Evolutionary conservation across 2,113 vertebrate species (phyloP), one percentile per base, ranked within the genome.

Genomic region (Xiphophorus maculatus): DNA sequence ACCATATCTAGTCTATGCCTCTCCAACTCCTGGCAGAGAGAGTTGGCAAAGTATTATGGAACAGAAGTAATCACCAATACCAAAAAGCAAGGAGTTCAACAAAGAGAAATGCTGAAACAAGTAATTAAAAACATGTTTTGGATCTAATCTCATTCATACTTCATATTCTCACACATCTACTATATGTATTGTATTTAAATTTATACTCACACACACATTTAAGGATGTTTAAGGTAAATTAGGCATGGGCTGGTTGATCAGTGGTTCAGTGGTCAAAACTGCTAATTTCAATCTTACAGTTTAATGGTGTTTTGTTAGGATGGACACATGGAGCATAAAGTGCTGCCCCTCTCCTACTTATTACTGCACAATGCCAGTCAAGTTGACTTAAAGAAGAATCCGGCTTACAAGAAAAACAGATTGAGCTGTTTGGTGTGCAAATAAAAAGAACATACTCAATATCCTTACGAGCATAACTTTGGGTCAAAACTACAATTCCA

Each of bases 1-100:
- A 99, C 98, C 98, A 99, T 99, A 99, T 99, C 98, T 99, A 99
- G 98, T 99, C 98, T 99, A 99, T 99, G 98, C 97, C 97, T 99
- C 98, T 99, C 98, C 98, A 99, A 98, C 98, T 99, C 98, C 98
- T 99, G 97, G 97, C 95, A 98, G 98, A 99, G 96, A 99, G 98
- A 99, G 98, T 98, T 99, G 98, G 98, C 97, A 99, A 96, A 99
- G 95, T 92, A 99, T 99, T 99, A 99, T 97, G 96, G 96, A 96
- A 97, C 96, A 98, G 97, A 90, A 93, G 90, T 92, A 73, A 93
- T 82, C 93, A 88, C 95, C 91, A 96, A 94, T 93, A 92, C 95
- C 94, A 96, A 95, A 76, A 96, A 93, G 96, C 93, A 95, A 95
- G 94, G 95, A 91, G 89, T 96, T 95, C 93, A 93, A 95, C 84